phyloP scores from a whole-genome alignment of 2,113 vertebrate species.

The Tetrao urogallus region DNA sequence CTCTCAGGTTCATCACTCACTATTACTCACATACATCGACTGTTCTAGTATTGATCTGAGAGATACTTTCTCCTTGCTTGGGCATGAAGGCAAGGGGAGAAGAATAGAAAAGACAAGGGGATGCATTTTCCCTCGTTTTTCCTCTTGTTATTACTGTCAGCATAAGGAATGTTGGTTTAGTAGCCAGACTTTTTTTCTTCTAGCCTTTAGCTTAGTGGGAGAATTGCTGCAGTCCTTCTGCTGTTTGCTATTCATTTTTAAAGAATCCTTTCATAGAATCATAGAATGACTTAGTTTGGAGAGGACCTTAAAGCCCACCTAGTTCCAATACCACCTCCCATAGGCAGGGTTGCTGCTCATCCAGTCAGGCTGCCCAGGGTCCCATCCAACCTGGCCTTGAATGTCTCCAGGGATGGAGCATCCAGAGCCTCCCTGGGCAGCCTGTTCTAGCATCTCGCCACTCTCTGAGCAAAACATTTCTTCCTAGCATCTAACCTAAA shows the following conservation, averaged over 20 bases:
- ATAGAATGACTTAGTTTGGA: too few species aligned
- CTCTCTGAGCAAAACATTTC: too few species aligned
- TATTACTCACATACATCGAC: rapidly evolving
- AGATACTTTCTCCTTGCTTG: rapidly evolving
- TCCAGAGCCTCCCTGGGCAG: too few species aligned
- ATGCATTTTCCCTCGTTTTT: not conserved
- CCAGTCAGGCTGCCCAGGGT: too few species aligned
- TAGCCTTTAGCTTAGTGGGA: not conserved
- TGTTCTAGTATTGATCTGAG: not conserved
- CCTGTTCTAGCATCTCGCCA: too few species aligned
- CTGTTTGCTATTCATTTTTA: not conserved
- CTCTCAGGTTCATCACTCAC: not conserved
- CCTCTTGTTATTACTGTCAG: not conserved
- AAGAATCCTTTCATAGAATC: not conserved
- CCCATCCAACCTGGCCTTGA: too few species aligned
- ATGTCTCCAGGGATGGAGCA: too few species aligned
- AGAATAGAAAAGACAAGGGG: not conserved
- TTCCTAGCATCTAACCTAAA: too few species aligned
- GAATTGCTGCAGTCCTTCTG: not conserved
- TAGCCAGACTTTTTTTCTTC: not conserved
- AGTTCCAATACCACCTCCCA: too few species aligned
- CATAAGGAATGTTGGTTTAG: not conserved
- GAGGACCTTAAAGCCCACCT: too few species aligned
- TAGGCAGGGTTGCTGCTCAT: too few species aligned
- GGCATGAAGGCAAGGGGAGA: not conserved